phyloP scores from a whole-genome alignment of 1,140 invertebrate species.

The Vanessa atalanta region DNA sequence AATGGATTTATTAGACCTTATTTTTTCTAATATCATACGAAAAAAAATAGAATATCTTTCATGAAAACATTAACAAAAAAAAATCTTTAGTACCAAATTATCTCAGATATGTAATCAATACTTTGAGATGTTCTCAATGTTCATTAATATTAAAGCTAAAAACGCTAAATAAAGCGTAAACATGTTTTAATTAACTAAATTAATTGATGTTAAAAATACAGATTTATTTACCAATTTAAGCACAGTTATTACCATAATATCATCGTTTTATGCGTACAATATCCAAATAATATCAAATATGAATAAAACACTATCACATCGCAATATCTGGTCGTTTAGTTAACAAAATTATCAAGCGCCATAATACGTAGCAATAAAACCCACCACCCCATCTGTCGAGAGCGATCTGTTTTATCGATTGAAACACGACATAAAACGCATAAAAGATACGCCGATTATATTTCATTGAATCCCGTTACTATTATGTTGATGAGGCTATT shows the following conservation, averaged over 20 bases:
- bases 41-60: too few relatives aligned
- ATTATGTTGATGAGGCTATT: constrained; percentile 42
- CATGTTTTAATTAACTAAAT: too few relatives aligned
- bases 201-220: too few relatives aligned
- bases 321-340: constrained; percentile 14
- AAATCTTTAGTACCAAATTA: too few relatives aligned
- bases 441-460: constrained; percentile 35
- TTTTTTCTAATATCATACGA: too few relatives aligned
- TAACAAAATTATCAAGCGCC: constrained; percentile 17
- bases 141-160: too few relatives aligned
- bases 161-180: too few relatives aligned
- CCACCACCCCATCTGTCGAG: not conserved
- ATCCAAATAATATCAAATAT: constrained; percentile 20
- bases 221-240: too few relatives aligned
- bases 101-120: too few relatives aligned
- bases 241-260: not conserved
- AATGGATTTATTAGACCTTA: too few relatives aligned
- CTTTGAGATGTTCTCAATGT: too few relatives aligned
- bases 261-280: not conserved
- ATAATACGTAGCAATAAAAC: constrained; percentile 18
- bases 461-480: constrained; percentile 32
- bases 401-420: constrained; percentile 24
- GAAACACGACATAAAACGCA: constrained; percentile 36
- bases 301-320: constrained; percentile 14
- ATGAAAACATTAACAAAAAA: too few relatives aligned